Percentiles rank a stretch among this genome's conserved stretches.
phyloP scores from a whole-genome alignment of 2,113 vertebrate genomes.

The Atrichornis clamosus region DNA sequence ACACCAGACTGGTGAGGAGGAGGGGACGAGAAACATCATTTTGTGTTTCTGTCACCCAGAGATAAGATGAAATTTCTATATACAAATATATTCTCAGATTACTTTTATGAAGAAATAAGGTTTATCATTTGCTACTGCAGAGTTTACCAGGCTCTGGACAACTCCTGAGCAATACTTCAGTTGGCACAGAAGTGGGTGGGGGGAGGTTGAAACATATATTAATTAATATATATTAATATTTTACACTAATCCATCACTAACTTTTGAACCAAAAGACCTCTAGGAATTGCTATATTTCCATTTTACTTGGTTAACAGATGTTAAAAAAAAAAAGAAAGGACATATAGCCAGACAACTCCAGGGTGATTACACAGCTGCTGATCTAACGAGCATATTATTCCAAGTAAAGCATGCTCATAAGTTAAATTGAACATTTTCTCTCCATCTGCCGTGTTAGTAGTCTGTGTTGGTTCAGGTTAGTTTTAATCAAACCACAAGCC shows the following conservation, averaged over 20 bases:
- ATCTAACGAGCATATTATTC: not conserved
- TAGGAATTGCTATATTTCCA: not conserved
- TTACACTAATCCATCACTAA: not conserved
- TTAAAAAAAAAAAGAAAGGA: not conserved
- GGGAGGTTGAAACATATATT: not conserved
- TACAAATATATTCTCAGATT: not conserved
- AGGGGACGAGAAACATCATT: not conserved
- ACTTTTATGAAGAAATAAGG: not conserved
- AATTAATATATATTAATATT: not conserved
- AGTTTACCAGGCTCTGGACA: not conserved
- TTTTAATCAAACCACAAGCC: conserved; percentile 16
- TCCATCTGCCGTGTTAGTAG: not conserved
- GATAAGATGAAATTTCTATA: not conserved
- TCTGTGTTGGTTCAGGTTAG: not conserved
- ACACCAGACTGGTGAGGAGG: not conserved
- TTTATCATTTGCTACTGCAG: not conserved
- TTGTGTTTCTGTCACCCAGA: not conserved
- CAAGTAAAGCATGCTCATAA: not conserved
- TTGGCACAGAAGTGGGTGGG: not conserved
- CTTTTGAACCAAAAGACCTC: not conserved
- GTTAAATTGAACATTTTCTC: not conserved
- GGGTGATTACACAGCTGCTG: not conserved
- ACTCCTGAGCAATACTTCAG: not conserved
- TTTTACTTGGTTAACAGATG: not conserved
- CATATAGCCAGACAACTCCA: not conserved